These are phyloP conservation scores for Leptinotarsa texana DNA, from an alignment of 1,140 invertebrate genomes.

Conservation along the genomic window DNA sequence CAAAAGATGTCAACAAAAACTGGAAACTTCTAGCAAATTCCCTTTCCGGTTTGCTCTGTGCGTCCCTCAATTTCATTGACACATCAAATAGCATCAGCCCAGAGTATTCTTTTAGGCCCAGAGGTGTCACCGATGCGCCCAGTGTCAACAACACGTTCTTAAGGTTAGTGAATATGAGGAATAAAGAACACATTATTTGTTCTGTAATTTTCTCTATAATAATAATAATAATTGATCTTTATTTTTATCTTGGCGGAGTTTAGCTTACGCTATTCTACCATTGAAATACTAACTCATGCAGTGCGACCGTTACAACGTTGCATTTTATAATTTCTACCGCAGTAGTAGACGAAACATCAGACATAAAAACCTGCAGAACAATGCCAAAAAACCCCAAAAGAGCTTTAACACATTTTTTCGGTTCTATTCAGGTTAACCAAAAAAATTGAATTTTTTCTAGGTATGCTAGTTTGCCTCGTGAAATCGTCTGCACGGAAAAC, in stretches of 20 bases:
- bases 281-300: too few relatives aligned
- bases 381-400: too few relatives aligned
- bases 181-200: too few relatives aligned
- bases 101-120: slow-evolving; percentile 79
- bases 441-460: slow-evolving; percentile 59
- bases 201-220: too few relatives aligned
- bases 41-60: slow-evolving; percentile 91
- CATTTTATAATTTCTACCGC: too few relatives aligned
- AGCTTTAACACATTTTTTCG: too few relatives aligned
- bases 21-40: slow-evolving; percentile 89
- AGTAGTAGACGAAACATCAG: too few relatives aligned
- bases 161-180: slow-evolving; percentile 30
- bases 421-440: neutral
- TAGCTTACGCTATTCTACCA: too few relatives aligned
- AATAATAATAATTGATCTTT: too few relatives aligned
- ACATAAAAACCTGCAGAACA: too few relatives aligned
- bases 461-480: slow-evolving; percentile 88
- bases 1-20: slow-evolving; percentile 70
- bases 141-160: slow-evolving; percentile 59
- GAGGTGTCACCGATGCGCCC: slow-evolving; percentile 64
- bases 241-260: too few relatives aligned
- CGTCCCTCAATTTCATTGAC: slow-evolving; percentile 95
- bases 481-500: slow-evolving; percentile 98
- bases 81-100: slow-evolving; percentile 84
- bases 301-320: too few relatives aligned